Base-by-base conservation (phyloP, 2,888 invertebrate species). In the Zaprionus obscuricornis region DNA sequence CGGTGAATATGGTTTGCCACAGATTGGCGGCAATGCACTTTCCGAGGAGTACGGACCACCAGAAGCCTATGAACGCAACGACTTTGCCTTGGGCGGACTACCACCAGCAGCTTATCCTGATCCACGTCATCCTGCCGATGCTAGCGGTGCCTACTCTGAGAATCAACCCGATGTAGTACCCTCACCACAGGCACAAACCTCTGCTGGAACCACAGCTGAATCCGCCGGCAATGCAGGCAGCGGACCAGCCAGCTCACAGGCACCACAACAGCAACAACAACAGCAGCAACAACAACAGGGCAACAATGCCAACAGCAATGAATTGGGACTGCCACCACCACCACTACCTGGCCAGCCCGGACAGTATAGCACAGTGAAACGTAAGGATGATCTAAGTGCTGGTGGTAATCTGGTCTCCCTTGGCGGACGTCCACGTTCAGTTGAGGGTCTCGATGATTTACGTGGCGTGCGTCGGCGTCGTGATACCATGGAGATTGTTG, bases 61-160 rank as follows among this genome's bases (percentile, higher is more conserved):
- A 43, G 89, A 86, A 60, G 87, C 89, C 16, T 90, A 90, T 36
- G 90, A 89, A 49, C 87, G 89, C 40, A 91, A 92, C 11, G 96
- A 96, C 87, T 96, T 95, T 75, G 95, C 95, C 11, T 92, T 94
- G 42, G 94, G 94, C 1, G 94, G 94, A 6, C 92, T 95, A 42
- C 95, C 96, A 20, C 95, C 95, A 27, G 96, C 95, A 33, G 96
- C 95, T 8, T 96, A 93, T 91, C 95, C 96, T 20, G 97, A 97
- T 90, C 96, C 97, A 11, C 92, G 97, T 82, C 96, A 96, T 90
- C 97, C 96, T 1, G 95, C 95, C 34, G 96, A 96, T 86, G 95
- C 96, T 8, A 92, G 94, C 54, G 96, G 95, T 52, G 94, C 95
- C 10, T 96, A 94, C 89, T 96, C 96, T 20, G 95, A 97, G 90